These are phyloP conservation scores for Lepeophtheirus nordmannii DNA, from an alignment of 2,888 invertebrate species.

Conservation along the genomic window DNA sequence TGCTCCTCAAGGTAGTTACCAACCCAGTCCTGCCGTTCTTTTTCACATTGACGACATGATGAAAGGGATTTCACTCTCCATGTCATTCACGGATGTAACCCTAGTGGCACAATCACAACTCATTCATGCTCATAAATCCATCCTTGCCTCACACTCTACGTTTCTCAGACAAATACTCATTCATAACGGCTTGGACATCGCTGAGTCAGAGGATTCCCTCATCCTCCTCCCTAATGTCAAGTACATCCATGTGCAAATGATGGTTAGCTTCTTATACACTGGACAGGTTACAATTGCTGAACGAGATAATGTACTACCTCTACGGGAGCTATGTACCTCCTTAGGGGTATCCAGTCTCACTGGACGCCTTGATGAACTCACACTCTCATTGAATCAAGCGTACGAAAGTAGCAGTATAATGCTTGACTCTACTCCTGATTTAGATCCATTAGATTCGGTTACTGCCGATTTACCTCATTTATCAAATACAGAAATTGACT, in stretches of 20 bases:
- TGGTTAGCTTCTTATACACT: conserved; percentile 8
- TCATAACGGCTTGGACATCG: background rate
- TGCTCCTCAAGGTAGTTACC: background rate
- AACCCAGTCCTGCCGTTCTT: conserved; percentile 10
- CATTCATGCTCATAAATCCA: background rate
- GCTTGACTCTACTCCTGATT: background rate
- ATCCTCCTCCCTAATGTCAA: background rate
- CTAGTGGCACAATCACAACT: background rate
- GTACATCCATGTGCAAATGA: background rate
- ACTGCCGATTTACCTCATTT: background rate
- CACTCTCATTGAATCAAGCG: background rate
- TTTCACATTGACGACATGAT: conserved; percentile 6
- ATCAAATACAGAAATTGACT: background rate
- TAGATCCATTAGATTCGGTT: background rate
- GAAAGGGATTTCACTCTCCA: background rate
- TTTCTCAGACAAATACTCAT: conserved; percentile 8
- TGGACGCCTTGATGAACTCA: conserved; percentile 6
- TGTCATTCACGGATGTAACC: conserved; percentile 18
- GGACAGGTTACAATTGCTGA: background rate
- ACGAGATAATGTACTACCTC: background rate
- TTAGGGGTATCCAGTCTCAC: background rate
- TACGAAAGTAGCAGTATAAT: background rate
- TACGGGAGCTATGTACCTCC: background rate
- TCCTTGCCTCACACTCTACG: conserved; percentile 12
- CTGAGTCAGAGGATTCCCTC: background rate